Conservation (phyloP, 2,888 invertebrate genomes). For the Sphaeridia pumilis region DNA sequence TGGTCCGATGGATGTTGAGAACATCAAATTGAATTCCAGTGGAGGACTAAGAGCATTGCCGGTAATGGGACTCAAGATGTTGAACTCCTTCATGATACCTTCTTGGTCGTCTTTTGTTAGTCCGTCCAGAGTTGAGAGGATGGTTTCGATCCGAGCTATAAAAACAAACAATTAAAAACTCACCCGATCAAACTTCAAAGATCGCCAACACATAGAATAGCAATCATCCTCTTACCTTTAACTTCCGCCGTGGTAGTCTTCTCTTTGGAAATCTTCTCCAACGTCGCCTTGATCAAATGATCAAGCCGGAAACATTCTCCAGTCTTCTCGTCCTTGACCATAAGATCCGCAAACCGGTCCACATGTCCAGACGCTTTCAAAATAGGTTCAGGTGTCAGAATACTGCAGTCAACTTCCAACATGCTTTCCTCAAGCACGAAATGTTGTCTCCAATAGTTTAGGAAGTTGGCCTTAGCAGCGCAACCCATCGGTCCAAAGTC, state of each 20-base stretch:
- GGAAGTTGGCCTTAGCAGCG: constrained; percentile 88
- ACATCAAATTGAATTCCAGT: constrained; percentile 98
- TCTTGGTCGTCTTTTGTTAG: constrained; percentile 84
- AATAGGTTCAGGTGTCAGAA: constrained; percentile 93
- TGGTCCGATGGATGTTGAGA: constrained; percentile 94
- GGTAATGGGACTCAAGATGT: constrained; percentile 90
- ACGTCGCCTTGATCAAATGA: constrained; percentile 88
- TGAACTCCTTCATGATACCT: constrained; percentile 66
- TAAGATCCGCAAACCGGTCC: constrained; percentile 95
- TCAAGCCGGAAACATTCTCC: constrained; percentile 97
- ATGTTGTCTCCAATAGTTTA: constrained; percentile 85
- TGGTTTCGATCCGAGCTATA: constrained; percentile 27
- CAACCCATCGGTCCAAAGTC: constrained; percentile 99
- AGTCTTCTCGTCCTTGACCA: constrained; percentile 93
- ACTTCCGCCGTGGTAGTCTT: constrained; percentile 63
- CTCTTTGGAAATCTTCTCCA: constrained; percentile 73
- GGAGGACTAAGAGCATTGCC: constrained; percentile 91
- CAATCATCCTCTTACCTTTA: constrained; percentile 18
- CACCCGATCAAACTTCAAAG: neutral
- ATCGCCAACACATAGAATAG: neutral
- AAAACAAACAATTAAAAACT: neutral
- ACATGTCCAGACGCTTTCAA: constrained; percentile 98
- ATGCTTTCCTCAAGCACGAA: constrained; percentile 97
- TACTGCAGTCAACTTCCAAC: constrained; percentile 96
- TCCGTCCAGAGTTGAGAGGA: constrained; percentile 58